phyloP scores from a whole-genome alignment of 2,797 vertebrate species.

The Atherinosoma microstoma region DNA sequence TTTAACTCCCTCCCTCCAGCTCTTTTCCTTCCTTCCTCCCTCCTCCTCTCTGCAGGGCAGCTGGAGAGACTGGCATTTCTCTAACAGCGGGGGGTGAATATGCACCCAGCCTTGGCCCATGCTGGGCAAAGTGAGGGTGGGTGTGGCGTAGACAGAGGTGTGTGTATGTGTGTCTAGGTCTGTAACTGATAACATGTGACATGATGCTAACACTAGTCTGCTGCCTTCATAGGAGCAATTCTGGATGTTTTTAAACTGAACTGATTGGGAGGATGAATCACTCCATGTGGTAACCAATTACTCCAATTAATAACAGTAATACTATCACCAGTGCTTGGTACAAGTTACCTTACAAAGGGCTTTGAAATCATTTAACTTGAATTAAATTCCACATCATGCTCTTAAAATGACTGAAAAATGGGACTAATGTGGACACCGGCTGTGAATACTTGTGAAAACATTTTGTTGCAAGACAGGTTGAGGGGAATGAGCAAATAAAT shows the following conservation, averaged over 20 bases:
- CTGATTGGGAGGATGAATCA: constrained; percentile 19
- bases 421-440: constrained; percentile 21
- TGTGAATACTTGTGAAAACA: constrained; percentile 19
- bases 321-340: constrained; percentile 19
- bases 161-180: constrained; percentile 18
- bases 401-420: constrained; percentile 45
- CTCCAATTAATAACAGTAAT: constrained; percentile 11
- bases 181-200: constrained; percentile 51
- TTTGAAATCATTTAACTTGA: constrained; percentile 30
- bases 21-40: constrained; percentile 8
- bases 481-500: constrained; percentile 12
- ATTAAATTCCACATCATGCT: constrained; percentile 18
- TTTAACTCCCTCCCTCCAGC: constrained; percentile 1
- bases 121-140: constrained; percentile 62
- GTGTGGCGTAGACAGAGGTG: constrained; percentile 44
- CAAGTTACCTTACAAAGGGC: constrained; percentile 11
- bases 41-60: constrained; percentile 70
- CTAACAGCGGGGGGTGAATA: constrained; percentile 70
- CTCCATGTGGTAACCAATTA: constrained; percentile 20
- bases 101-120: constrained; percentile 66
- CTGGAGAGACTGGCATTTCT: constrained; percentile 80
- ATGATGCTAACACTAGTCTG: constrained; percentile 16
- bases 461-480: not conserved
- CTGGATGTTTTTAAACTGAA: constrained; percentile 15
- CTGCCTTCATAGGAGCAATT: constrained; percentile 21